A percentile compares a stretch with the other conserved stretches of the same genome.
Conservation (phyloP, 2,888 invertebrate species). For the Trypoxylon attenuatum region DNA sequence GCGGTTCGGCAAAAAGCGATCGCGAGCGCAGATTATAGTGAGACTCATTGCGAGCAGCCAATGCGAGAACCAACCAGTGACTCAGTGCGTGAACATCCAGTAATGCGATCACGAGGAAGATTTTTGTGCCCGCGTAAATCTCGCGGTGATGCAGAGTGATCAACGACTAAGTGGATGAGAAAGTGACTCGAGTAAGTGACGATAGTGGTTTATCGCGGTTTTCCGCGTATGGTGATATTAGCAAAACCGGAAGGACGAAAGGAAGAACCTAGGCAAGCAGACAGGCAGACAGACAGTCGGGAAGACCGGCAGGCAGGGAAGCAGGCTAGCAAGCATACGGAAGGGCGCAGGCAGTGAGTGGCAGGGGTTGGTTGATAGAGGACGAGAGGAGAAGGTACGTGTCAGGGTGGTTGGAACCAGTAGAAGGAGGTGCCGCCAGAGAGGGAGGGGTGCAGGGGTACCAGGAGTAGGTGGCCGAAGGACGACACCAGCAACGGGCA, state of each 20-base stretch:
- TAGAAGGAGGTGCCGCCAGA: slow-evolving; percentile 18
- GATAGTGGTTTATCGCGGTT: slow-evolving; percentile 33
- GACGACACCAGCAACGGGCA: slow-evolving; percentile 42
- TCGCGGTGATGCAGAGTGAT: slow-evolving; percentile 30
- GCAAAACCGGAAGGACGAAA: slow-evolving; percentile 9
- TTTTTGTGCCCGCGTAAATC: too few relatives aligned
- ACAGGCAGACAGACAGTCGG: neutral
- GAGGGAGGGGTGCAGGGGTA: slow-evolving; percentile 16
- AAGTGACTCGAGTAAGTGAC: slow-evolving; percentile 47
- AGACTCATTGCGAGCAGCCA: too few relatives aligned
- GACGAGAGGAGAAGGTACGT: slow-evolving; percentile 26
- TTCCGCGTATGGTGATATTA: slow-evolving; percentile 35
- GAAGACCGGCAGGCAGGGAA: slow-evolving; percentile 6
- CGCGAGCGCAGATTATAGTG: too few relatives aligned
- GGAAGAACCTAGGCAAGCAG: slow-evolving; percentile 11
- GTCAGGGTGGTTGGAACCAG: slow-evolving; percentile 26
- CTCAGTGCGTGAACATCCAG: too few relatives aligned
- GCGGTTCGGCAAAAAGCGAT: neutral
- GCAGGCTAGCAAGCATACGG: neutral
- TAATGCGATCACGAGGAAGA: too few relatives aligned
- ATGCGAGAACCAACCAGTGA: too few relatives aligned
- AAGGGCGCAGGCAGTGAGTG: neutral
- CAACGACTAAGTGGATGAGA: slow-evolving; percentile 36
- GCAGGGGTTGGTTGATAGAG: neutral
- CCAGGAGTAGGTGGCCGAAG: slow-evolving; percentile 37